Evolutionary conservation across 2,797 vertebrate species (phyloP), one percentile per base, ranked within the genome.

Genomic region (Taeniopygia guttata): DNA sequence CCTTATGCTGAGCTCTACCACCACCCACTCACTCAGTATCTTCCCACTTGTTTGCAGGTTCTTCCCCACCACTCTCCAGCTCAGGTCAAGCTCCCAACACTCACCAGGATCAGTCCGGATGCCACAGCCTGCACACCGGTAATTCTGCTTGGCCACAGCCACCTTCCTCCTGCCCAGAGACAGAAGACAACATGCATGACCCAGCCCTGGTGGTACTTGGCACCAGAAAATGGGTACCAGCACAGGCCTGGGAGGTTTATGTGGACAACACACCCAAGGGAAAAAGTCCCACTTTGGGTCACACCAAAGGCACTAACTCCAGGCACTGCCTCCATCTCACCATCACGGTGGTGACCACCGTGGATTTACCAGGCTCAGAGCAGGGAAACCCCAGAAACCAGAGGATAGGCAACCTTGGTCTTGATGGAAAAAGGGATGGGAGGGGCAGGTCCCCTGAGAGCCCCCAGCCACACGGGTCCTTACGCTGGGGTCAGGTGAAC

Each of bases 61-160:
- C 52, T 56, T 70, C 11, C 78, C 46, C 13, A 40, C 22, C 25
- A n/a, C 43, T 54, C 51, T 66, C 29, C 51, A 64, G 52, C 9
- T 73, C 0, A 3, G 40, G 10, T 49, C 63, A 64, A 48, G 36
- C 42, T 72, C 64, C 46, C 60, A 92, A 12, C 21, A 88, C 97
- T 97, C 97, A 99, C 99, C 99, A 89, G 99, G 99, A 81, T 99
- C 99, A 4, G 99, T 98, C 59, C 98, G 98, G 92, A 98, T 99
- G 68, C 99, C 99, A 83, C 99, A 99, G 26, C 99, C 99, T 7
- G 99, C 99, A 67, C 99, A 99, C 67, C 99, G 98, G 94, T 99
- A 99, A 97, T 99, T 99, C 97, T 99, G 99, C 96, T 99, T 99
- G 32, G 98, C 98, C 59, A 99, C 98, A 0, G 99, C 97, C 45